Conservation (phyloP, 2,113 vertebrate genomes). For the Megalops atlanticus region DNA sequence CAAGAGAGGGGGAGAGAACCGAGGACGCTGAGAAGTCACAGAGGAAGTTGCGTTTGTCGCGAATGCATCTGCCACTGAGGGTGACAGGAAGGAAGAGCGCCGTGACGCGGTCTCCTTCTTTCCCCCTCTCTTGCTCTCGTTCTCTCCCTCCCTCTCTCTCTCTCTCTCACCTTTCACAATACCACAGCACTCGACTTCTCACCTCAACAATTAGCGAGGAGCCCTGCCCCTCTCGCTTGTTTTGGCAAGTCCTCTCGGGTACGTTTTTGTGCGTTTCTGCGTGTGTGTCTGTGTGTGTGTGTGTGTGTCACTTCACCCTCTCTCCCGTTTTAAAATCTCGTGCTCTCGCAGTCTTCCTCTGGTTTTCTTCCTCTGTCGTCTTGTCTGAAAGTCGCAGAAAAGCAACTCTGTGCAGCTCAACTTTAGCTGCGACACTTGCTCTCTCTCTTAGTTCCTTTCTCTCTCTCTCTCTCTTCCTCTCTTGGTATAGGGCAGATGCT, state of each 20-base stretch:
- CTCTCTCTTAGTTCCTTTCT: neutral
- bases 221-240: neutral
- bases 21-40: conserved; percentile 16
- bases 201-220: neutral
- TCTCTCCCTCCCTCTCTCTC: conserved; percentile 31
- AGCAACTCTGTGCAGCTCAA: too few species aligned
- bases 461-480: conserved; percentile 42
- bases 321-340: too few species aligned
- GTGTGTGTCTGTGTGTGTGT: too few species aligned
- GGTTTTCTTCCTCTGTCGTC: neutral
- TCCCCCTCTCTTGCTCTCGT: conserved; percentile 37
- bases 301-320: too few species aligned
- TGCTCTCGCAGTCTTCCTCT: neutral
- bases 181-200: neutral
- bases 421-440: neutral
- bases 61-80: conserved; percentile 46
- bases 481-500: conserved; percentile 45
- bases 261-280: neutral
- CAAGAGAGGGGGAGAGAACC: neutral
- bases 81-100: conserved; percentile 68
- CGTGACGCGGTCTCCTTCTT: conserved; percentile 42
- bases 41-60: conserved; percentile 59
- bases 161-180: conserved; percentile 34
- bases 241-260: neutral
- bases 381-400: neutral